A percentile compares a stretch with the other conserved stretches of the same genome.
Evolutionary conservation across 2,888 invertebrate genomes (phyloP).

Genomic region (Petrolisthes manimaculis): DNA sequence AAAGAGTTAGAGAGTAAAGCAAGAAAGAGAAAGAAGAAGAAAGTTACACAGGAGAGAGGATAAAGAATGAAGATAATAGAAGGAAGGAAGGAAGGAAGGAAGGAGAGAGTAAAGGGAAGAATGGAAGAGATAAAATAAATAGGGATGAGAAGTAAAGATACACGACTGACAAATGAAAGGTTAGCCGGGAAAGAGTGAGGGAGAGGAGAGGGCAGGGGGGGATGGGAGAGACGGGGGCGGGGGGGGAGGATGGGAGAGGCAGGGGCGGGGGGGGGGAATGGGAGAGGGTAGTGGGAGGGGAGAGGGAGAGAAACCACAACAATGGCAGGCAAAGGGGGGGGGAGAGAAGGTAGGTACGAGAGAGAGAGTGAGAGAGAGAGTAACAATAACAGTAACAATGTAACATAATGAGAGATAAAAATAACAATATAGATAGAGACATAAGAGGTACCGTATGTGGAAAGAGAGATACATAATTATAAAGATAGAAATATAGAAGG

Average conservation of each 20-base stretch:
- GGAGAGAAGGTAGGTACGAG: not conserved
- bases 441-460: no score
- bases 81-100: not conserved
- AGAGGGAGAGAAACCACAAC: not conserved
- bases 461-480: not conserved
- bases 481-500: not conserved
- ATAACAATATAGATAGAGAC: slow-evolving; percentile 6
- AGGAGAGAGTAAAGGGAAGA: not conserved
- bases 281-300: no score
- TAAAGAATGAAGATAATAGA: not conserved
- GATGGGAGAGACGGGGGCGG: no score
- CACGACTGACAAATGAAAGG: not conserved
- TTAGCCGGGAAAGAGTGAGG: not conserved
- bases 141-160: not conserved
- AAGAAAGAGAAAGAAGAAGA: not conserved
- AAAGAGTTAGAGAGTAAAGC: not conserved
- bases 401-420: slow-evolving; percentile 6
- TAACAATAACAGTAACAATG: not conserved
- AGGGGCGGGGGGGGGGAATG: no score
- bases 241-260: not conserved
- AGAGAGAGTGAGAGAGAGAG: slow-evolving; percentile 7
- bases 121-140: not conserved
- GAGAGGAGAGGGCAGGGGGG: no score
- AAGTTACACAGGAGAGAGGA: not conserved
- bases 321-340: not conserved